Evolutionary conservation across 2,797 vertebrate genomes (phyloP).

Genomic region (Neostethus bicornis): DNA sequence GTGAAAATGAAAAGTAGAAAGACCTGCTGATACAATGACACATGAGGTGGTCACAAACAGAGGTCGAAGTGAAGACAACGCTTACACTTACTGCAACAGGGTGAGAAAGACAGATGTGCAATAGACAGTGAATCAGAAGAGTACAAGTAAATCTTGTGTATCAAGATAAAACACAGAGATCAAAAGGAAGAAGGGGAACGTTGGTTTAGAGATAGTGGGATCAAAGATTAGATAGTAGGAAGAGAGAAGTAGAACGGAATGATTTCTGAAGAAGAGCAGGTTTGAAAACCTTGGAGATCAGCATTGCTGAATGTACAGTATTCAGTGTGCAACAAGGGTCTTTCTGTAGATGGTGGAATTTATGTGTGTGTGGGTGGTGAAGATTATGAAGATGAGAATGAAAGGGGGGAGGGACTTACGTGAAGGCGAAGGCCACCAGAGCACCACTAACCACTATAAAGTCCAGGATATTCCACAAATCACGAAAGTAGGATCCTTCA

Average conservation of each 20-base stretch:
- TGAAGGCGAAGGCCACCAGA: conserved; percentile 95
- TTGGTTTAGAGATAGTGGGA: conserved; percentile 5
- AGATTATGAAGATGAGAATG: conserved; percentile 24
- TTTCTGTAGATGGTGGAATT: conserved; percentile 49
- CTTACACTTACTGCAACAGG: not conserved
- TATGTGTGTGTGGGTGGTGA: conserved; percentile 22
- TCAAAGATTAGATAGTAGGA: not conserved
- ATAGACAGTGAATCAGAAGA: not conserved
- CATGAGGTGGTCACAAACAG: conserved; percentile 3
- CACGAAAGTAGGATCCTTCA: conserved; percentile 93
- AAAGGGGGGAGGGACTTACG: conserved; percentile 82
- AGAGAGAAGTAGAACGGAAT: conserved; percentile 8
- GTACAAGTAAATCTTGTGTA: not conserved
- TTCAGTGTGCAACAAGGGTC: conserved; percentile 43
- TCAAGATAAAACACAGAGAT: not conserved
- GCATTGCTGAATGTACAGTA: conserved; percentile 30
- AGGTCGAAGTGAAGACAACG: conserved; percentile 13
- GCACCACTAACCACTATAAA: conserved; percentile 98
- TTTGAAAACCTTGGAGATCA: conserved; percentile 24
- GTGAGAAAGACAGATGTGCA: not conserved
- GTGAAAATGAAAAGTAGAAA: conserved; percentile 47
- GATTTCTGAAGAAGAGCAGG: conserved; percentile 30
- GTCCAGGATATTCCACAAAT: conserved; percentile 97
- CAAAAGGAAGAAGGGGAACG: not conserved
- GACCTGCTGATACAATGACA: conserved; percentile 50